phyloP scores from a whole-genome alignment of 2,888 invertebrate species.

The Prenolepis imparis region DNA sequence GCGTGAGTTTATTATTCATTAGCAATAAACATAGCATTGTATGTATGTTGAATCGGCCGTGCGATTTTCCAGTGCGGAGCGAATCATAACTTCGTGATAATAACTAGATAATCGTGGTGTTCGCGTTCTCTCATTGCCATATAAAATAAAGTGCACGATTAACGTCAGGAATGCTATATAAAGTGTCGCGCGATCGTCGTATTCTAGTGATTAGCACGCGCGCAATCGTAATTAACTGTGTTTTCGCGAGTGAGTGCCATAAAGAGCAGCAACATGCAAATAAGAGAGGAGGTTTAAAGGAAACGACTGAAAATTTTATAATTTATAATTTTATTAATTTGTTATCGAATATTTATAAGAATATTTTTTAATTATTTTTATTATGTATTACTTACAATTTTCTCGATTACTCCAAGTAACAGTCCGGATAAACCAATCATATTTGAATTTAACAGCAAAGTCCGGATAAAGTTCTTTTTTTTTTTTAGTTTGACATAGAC shows the following conservation, averaged over 20 bases:
- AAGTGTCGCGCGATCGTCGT: neutral
- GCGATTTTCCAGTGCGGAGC: neutral
- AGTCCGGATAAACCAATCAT: constrained; percentile 18
- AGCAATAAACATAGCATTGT: neutral
- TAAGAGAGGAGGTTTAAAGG: neutral
- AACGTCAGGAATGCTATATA: constrained; percentile 1
- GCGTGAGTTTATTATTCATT: neutral
- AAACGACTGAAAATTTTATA: neutral
- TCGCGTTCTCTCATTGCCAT: neutral
- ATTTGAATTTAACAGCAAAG: neutral
- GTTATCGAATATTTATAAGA: neutral
- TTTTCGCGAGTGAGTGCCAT: neutral
- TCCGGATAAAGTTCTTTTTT: constrained; percentile 40
- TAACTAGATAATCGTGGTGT: neutral
- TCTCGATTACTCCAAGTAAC: neutral
- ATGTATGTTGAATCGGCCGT: no score
- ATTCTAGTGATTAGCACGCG: constrained; percentile 1
- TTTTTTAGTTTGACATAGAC: constrained; percentile 64
- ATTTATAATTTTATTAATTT: constrained; percentile 1
- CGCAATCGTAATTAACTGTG: neutral
- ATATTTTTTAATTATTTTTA: neutral
- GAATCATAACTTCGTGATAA: neutral
- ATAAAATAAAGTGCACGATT: neutral
- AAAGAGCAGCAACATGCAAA: neutral
- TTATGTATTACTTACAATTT: constrained; percentile 3